Evolutionary conservation across 2,888 invertebrate genomes (phyloP), one percentile per base, ranked within the genome.

Genomic region (Melinopterus prodromus): DNA sequence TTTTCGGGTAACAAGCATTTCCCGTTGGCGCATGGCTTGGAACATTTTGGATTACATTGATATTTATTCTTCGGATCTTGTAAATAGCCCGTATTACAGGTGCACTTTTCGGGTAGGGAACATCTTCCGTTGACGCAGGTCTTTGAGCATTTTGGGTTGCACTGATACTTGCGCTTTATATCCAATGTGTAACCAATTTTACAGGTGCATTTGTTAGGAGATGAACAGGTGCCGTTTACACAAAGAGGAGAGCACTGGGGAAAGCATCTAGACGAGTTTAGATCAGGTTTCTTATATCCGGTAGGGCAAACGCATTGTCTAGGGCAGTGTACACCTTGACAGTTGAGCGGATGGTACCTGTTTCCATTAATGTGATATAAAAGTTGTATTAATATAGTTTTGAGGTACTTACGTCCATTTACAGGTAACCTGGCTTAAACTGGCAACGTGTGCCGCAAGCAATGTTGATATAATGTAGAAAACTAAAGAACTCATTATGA

Each of bases 91-190:
- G 74, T 78, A 72, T 82, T 72, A 78, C 84, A 83, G 12, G 77
- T 86, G 83, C 93, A 93, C 0, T 87, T 88, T 82, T 93, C 91
- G 0, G 90, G 90, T 0, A 88, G 86, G 69, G 89, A 88, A 79
- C 90, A 90, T 76, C 89, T 89, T 89, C 91, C 92, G 80, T 89
- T 84, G 2, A 88, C 87, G 37, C 91, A 92, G 80, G 82, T 81
- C 14, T 84, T 82, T 6, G 84, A 82, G 83, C 94, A 94, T 26
- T 87, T 86, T 0, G 94, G 93, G 70, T 82, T 81, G 38, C 84
- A 84, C 69, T 80, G 75, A 69, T 80, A 81, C 78, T 79, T 79
- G 75, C 79, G 79, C 71, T 78, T 82, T 35, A 78, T 37, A 72
- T 83, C 77, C 16, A 79, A 4, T 26, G 37, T 7, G 70, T 77